phyloP scores from a whole-genome alignment of 2,888 invertebrate genomes.

The Erannis defoliaria region DNA sequence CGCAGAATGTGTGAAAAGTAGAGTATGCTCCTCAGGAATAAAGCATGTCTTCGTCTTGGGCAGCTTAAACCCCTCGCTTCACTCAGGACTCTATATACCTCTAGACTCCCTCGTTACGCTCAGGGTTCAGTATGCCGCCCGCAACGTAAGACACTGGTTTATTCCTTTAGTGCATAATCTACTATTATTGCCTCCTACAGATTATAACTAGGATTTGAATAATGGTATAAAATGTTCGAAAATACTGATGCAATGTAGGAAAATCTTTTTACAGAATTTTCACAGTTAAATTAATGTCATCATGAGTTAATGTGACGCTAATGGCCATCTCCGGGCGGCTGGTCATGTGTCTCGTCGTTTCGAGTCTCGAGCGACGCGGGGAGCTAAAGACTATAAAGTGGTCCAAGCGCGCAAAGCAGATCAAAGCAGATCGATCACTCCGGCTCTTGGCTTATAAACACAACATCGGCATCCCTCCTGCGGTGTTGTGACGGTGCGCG shows the following conservation, averaged over 20 bases:
- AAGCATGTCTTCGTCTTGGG: too few relatives aligned
- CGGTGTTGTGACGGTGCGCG: constrained; percentile 31
- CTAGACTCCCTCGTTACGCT: too few relatives aligned
- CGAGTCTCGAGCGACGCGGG: neutral
- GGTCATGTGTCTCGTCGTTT: constrained; percentile 20
- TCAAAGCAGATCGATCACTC: constrained; percentile 57
- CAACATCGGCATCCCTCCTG: constrained; percentile 45
- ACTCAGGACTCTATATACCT: too few relatives aligned
- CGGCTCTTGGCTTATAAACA: constrained; percentile 53
- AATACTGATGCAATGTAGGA: constrained; percentile 5
- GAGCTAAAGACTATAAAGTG: constrained; percentile 38
- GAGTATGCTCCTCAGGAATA: too few relatives aligned
- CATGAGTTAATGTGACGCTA: constrained; percentile 25
- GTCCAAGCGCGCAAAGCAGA: constrained; percentile 50
- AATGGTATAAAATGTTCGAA: neutral
- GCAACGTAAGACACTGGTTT: too few relatives aligned
- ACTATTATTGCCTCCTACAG: constrained; percentile 13
- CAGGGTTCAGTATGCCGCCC: too few relatives aligned
- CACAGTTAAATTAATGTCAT: constrained; percentile 2
- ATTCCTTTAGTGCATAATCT: too few relatives aligned
- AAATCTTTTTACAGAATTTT: neutral
- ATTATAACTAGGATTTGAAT: constrained; percentile 14
- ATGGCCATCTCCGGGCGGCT: constrained; percentile 15
- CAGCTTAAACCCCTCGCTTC: too few relatives aligned
- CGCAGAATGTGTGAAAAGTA: too few relatives aligned